phyloP scores from a whole-genome alignment of 2,113 vertebrate genomes.

The Calidris pygmaea region DNA sequence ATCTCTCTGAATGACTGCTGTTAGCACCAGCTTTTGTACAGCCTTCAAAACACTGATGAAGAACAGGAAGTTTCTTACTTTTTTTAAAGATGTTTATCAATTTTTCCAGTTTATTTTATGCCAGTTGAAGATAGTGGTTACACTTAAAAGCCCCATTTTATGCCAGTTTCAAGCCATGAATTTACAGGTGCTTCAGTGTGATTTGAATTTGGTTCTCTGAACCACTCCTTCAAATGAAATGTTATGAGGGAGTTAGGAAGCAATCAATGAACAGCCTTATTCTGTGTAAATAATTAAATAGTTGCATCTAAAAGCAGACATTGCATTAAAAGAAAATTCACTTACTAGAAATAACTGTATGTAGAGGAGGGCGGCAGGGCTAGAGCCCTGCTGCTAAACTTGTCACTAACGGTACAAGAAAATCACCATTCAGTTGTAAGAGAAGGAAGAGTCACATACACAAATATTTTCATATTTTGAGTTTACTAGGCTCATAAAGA shows the following conservation, averaged over 20 bases:
- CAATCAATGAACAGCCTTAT: constrained; percentile 32
- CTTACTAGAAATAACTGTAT: constrained; percentile 1
- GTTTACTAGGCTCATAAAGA: background rate
- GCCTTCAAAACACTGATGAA: background rate
- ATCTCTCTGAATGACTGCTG: background rate
- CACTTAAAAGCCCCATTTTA: background rate
- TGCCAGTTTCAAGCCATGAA: background rate
- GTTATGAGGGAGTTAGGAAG: constrained; percentile 8
- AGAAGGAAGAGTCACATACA: background rate
- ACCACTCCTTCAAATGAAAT: constrained; percentile 7
- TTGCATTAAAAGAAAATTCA: constrained; percentile 40
- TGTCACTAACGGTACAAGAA: background rate
- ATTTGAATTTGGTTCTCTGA: background rate
- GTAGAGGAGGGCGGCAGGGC: background rate
- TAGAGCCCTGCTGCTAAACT: background rate
- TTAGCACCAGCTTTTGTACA: background rate
- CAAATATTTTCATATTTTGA: background rate
- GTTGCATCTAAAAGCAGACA: constrained; percentile 64
- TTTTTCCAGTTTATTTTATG: constrained; percentile 15
- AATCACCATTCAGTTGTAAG: background rate
- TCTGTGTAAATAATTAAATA: constrained; percentile 54
- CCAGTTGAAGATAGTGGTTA: background rate
- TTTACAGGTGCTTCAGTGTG: background rate
- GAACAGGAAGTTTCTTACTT: background rate
- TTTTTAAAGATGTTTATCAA: background rate